Conservation (phyloP, 2,888 invertebrate species). For the Iphiclides podalirius region DNA sequence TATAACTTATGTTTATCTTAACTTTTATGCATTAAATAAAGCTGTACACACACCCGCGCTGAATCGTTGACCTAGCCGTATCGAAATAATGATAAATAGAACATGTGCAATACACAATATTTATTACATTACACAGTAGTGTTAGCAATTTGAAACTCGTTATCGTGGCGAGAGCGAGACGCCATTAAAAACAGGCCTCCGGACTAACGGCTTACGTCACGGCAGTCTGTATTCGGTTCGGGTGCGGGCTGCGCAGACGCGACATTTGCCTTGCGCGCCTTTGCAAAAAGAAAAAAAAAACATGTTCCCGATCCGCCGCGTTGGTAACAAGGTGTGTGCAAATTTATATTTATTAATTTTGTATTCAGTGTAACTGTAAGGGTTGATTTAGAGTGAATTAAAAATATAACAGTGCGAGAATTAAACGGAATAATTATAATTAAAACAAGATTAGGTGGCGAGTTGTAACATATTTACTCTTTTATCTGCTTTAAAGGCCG, state of each 20-base stretch:
- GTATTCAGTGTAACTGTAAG: neutral
- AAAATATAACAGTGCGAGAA: neutral
- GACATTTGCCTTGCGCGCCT: conserved; percentile 35
- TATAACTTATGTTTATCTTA: no score
- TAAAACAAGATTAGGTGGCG: neutral
- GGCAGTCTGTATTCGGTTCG: conserved; percentile 56
- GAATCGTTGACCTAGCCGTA: no score
- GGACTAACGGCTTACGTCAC: conserved; percentile 35
- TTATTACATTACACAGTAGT: conserved; percentile 1
- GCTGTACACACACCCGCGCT: no score
- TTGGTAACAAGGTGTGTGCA: conserved; percentile 68
- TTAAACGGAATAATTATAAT: neutral
- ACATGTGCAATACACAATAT: conserved; percentile 7
- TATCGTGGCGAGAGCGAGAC: conserved; percentile 67
- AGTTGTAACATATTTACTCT: neutral
- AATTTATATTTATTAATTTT: conserved; percentile 26
- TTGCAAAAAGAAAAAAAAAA: conserved; percentile 45
- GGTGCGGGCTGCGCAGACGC: conserved; percentile 47
- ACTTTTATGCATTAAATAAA: no score
- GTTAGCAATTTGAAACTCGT: conserved; percentile 35
- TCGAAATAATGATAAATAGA: neutral
- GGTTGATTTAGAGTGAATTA: neutral
- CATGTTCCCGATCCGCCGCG: conserved; percentile 70
- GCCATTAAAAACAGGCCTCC: conserved; percentile 46
- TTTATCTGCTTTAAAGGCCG: conserved; percentile 3